Evolutionary conservation across 2,888 invertebrate genomes (phyloP).

Genomic region (Scaptodrosophila latifasciaeformis): DNA sequence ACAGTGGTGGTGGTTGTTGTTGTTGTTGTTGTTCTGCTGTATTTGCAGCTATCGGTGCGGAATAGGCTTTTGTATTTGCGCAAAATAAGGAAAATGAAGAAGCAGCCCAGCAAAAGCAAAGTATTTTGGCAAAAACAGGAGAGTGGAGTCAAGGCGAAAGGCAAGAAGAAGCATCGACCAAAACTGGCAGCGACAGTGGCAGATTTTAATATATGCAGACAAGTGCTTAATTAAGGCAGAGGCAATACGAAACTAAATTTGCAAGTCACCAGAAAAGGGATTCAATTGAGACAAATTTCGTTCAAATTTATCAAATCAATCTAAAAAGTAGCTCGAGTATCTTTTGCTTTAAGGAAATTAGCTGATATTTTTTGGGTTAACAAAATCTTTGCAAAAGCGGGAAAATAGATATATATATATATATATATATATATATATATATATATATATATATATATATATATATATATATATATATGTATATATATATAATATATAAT

Average conservation of each 20-base stretch:
- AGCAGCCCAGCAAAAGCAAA: conserved; percentile 40
- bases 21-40: conserved; percentile 28
- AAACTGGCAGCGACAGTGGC: conserved; percentile 38
- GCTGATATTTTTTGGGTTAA: too few relatives aligned
- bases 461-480: too few relatives aligned
- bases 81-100: conserved; percentile 68
- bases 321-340: too few relatives aligned
- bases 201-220: conserved; percentile 68
- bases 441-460: too few relatives aligned
- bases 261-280: neutral
- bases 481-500: too few relatives aligned
- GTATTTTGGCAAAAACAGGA: conserved; percentile 25
- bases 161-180: too few relatives aligned
- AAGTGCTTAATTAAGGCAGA: conserved; percentile 68
- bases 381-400: too few relatives aligned
- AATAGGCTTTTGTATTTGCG: conserved; percentile 68
- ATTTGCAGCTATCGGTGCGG: conserved; percentile 69
- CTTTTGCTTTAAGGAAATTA: too few relatives aligned
- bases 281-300: too few relatives aligned
- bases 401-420: too few relatives aligned
- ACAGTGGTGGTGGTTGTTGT: conserved; percentile 24
- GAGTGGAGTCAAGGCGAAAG: conserved; percentile 8
- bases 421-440: too few relatives aligned
- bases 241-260: conserved; percentile 20
- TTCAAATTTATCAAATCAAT: too few relatives aligned